Percentiles rank a stretch among this genome's conserved stretches.
These are phyloP conservation scores for Halcyon leucocephala DNA, from an alignment of 2,797 vertebrate species.

Conservation along the genomic window DNA sequence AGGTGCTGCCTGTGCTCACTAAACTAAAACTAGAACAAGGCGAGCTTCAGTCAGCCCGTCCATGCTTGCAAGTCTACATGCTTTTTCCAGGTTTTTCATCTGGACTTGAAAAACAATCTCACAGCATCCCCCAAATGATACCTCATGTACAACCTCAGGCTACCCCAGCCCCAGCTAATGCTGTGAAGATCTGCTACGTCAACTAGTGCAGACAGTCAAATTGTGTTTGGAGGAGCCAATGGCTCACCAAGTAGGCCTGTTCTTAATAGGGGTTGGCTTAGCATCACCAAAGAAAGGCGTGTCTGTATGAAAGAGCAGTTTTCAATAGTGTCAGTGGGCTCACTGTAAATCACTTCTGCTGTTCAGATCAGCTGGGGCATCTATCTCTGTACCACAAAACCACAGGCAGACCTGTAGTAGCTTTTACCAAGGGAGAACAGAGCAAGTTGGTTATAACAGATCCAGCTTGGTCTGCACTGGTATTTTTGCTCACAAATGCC, in stretches of 20 bases:
- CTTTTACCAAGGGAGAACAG: not conserved
- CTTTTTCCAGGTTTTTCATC: not conserved
- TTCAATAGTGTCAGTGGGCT: not conserved
- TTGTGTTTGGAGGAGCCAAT: rapidly evolving
- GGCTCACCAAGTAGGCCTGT: not conserved
- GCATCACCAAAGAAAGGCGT: not conserved
- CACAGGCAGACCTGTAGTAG: not conserved
- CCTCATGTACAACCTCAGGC: not conserved
- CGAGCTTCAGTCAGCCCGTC: not conserved
- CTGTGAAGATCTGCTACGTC: not conserved
- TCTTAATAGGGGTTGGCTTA: rapidly evolving
- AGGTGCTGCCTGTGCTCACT: rapidly evolving
- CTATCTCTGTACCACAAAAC: rapidly evolving
- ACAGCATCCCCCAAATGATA: not conserved
- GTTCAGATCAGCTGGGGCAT: not conserved
- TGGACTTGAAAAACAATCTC: not conserved
- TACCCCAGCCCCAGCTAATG: not conserved
- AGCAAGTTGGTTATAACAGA: not conserved
- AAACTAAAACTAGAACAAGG: not conserved
- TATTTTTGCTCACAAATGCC: not conserved
- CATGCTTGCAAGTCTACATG: not conserved
- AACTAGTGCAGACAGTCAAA: not conserved
- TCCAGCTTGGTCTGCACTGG: rapidly evolving
- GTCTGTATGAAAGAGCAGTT: not conserved
- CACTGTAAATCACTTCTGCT: not conserved